Conservation (phyloP, 1,140 invertebrate species). For the Neodiprion fabricii region DNA sequence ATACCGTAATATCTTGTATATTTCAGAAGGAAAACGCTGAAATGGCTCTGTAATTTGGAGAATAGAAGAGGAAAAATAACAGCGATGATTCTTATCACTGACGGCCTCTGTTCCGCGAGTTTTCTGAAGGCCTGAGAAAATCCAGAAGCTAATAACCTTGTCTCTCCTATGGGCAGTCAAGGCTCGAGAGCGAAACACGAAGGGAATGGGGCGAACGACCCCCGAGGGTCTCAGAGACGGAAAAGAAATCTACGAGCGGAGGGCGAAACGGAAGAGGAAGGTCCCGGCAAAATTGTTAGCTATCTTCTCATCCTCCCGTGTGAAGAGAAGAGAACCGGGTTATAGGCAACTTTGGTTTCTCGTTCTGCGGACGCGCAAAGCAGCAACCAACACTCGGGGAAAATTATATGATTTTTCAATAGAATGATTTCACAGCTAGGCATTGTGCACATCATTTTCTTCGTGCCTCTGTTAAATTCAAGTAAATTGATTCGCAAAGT, state of each 20-base stretch:
- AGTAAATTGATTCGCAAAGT: no score
- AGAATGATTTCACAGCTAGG: no score
- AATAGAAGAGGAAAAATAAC: background rate
- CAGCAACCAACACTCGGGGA: background rate
- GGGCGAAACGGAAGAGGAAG: background rate
- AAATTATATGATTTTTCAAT: no score
- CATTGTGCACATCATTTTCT: no score
- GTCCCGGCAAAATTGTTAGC: background rate
- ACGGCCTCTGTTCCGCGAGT: background rate
- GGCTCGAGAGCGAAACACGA: background rate
- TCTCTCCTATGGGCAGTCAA: slow-evolving; percentile 5
- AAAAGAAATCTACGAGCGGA: background rate
- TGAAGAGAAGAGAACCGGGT: background rate
- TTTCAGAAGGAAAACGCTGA: background rate
- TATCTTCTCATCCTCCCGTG: background rate
- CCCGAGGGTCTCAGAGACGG: background rate
- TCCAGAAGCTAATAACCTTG: background rate
- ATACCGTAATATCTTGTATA: no score
- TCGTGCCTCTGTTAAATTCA: no score
- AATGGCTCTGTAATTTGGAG: background rate
- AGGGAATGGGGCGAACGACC: background rate
- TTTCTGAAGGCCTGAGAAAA: background rate
- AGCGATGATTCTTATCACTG: slow-evolving; percentile 2
- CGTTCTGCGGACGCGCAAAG: background rate
- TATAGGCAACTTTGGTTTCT: background rate